Conservation (phyloP, 2,888 invertebrate species). For the Brenthis ino region DNA sequence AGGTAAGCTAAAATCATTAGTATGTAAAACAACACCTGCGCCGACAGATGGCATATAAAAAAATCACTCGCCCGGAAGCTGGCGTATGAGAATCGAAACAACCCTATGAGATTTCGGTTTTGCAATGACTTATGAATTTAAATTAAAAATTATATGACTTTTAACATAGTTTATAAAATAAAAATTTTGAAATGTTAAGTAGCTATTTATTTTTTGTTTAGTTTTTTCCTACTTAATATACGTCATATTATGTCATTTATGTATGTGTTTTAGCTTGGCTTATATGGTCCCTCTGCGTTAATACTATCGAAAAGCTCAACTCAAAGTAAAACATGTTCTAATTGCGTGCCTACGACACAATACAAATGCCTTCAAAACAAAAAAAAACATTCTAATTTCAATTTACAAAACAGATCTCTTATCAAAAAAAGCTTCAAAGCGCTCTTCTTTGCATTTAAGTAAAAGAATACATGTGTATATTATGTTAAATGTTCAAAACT, state of each 20-base stretch:
- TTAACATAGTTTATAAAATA: not conserved
- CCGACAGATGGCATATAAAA: slow-evolving; percentile 74
- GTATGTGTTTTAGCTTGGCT: no score
- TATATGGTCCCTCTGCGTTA: not conserved
- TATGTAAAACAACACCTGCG: slow-evolving; percentile 76
- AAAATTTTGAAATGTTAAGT: not conserved
- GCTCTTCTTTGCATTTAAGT: no score
- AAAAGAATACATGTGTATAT: no score
- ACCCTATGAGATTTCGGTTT: slow-evolving; percentile 32
- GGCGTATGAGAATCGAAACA: slow-evolving; percentile 42
- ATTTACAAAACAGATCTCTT: no score
- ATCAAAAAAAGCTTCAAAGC: no score
- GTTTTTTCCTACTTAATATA: not conserved
- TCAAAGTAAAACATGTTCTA: no score
- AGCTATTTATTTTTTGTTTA: not conserved
- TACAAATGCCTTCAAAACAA: no score
- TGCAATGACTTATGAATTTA: not conserved
- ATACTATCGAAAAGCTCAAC: not conserved
- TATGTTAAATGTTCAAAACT: no score
- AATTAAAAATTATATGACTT: not conserved
- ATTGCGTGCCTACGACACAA: no score
- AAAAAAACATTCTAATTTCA: no score
- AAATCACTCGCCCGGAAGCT: slow-evolving; percentile 53
- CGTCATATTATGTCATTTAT: no score
- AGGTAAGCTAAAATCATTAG: slow-evolving; percentile 72